These are phyloP conservation scores for Microplitis mediator DNA, from an alignment of 1,140 invertebrate species.

Conservation along the genomic window DNA sequence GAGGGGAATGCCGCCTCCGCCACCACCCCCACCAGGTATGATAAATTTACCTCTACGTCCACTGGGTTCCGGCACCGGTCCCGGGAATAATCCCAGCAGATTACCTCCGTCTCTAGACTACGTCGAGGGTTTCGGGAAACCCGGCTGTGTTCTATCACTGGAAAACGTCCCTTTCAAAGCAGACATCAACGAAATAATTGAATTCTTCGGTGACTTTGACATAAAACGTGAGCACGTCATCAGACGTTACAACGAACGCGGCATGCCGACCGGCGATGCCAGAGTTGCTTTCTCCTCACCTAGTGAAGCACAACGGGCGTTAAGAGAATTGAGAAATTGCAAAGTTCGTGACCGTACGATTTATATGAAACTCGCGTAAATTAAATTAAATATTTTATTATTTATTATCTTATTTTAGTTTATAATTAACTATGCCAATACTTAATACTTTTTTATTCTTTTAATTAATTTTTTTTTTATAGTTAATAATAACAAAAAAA, in stretches of 20 bases:
- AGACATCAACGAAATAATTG: constrained; percentile 83
- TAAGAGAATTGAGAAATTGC: constrained; percentile 65
- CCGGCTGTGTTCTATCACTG: constrained; percentile 81
- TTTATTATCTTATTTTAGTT: no score
- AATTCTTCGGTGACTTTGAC: constrained; percentile 82
- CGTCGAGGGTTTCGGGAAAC: constrained; percentile 72
- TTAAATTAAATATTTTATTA: constrained; percentile 34
- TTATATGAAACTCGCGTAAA: constrained; percentile 61
- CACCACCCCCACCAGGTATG: constrained; percentile 50
- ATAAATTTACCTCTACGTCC: constrained; percentile 57
- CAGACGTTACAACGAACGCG: constrained; percentile 80
- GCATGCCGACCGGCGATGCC: constrained; percentile 87
- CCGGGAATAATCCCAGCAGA: constrained; percentile 37
- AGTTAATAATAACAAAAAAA: no score
- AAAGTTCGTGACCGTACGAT: constrained; percentile 67
- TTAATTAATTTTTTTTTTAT: no score
- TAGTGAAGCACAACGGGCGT: constrained; percentile 76
- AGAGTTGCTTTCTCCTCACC: constrained; percentile 80
- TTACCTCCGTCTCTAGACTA: constrained; percentile 40
- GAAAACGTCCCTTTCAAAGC: constrained; percentile 88
- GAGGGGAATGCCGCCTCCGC: constrained; percentile 25
- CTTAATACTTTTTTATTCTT: no score
- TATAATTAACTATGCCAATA: no score
- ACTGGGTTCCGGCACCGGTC: constrained; percentile 16
- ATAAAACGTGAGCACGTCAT: constrained; percentile 79